Evolutionary conservation across 1,140 invertebrate species (phyloP).

Genomic region (Stenopsyche tienmushanensis): DNA sequence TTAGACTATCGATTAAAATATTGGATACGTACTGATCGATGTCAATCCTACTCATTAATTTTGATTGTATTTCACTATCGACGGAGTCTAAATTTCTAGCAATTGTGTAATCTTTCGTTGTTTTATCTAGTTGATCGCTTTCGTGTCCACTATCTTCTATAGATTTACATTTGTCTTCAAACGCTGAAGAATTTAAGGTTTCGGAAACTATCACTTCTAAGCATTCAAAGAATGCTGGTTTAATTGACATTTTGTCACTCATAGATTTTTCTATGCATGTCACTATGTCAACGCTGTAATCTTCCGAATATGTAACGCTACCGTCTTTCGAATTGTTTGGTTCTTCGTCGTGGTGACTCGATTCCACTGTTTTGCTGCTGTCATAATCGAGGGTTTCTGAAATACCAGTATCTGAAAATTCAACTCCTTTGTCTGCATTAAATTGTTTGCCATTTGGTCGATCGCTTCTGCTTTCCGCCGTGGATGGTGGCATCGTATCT

Average conservation of each 20-base stretch:
- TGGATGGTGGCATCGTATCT: slow-evolving; percentile 20
- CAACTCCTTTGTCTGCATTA: slow-evolving; percentile 8
- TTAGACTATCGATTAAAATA: slow-evolving; percentile 54
- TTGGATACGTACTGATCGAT: slow-evolving; percentile 55
- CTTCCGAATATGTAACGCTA: slow-evolving; percentile 32
- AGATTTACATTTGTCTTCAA: slow-evolving; percentile 27
- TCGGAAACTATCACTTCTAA: slow-evolving; percentile 55
- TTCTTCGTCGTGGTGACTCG: slow-evolving; percentile 22
- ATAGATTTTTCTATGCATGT: slow-evolving; percentile 36
- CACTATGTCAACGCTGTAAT: slow-evolving; percentile 27
- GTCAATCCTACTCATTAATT: slow-evolving; percentile 42
- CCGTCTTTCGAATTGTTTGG: slow-evolving; percentile 25
- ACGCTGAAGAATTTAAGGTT: slow-evolving; percentile 44
- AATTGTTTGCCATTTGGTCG: background rate
- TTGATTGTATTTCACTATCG: slow-evolving; percentile 22
- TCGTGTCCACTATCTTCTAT: slow-evolving; percentile 5
- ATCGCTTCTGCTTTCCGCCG: background rate
- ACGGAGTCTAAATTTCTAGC: slow-evolving; percentile 9
- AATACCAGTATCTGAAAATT: slow-evolving; percentile 38
- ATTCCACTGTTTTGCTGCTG: slow-evolving; percentile 24
- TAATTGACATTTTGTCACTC: slow-evolving; percentile 5
- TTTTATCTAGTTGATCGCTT: slow-evolving; percentile 32
- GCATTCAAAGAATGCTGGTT: slow-evolving; percentile 42
- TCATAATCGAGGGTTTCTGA: slow-evolving; percentile 37
- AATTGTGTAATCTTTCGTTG: slow-evolving; percentile 9